Evolutionary conservation across 2,113 vertebrate species (phyloP).

Genomic region (Lepus americanus): DNA sequence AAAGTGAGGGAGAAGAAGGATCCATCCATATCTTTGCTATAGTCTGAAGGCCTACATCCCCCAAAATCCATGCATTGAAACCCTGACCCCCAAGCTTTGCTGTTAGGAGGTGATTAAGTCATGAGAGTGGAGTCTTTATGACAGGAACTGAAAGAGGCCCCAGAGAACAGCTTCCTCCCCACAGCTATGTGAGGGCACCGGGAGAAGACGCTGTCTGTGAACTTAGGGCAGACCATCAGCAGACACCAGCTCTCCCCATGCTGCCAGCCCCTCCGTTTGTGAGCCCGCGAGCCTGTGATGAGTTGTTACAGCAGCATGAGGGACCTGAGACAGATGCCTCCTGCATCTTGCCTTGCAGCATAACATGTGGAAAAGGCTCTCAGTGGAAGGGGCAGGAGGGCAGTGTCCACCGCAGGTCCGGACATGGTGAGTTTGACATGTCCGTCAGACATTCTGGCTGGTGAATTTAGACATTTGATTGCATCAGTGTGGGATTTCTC

Average conservation of each 20-base stretch:
- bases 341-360: not conserved
- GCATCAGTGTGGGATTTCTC: not conserved
- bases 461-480: not conserved
- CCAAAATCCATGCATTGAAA: not conserved
- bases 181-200: not conserved
- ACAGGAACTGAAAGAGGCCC: not conserved
- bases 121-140: not conserved
- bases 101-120: too few relatives aligned
- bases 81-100: not conserved
- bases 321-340: not conserved
- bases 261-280: too few relatives aligned
- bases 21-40: fast-evolving
- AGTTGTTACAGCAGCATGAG: not conserved
- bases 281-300: not conserved
- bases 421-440: fast-evolving
- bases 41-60: too few relatives aligned
- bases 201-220: not conserved
- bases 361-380: not conserved
- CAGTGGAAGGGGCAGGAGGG: too few relatives aligned
- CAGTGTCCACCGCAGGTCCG: too few relatives aligned
- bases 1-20: not conserved
- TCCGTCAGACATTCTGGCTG: fast-evolving
- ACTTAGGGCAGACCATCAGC: too few relatives aligned
- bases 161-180: not conserved
- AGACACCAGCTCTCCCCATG: not conserved